Evolutionary conservation across 1,140 invertebrate species (phyloP).

Genomic region (Heterodera carotae): DNA sequence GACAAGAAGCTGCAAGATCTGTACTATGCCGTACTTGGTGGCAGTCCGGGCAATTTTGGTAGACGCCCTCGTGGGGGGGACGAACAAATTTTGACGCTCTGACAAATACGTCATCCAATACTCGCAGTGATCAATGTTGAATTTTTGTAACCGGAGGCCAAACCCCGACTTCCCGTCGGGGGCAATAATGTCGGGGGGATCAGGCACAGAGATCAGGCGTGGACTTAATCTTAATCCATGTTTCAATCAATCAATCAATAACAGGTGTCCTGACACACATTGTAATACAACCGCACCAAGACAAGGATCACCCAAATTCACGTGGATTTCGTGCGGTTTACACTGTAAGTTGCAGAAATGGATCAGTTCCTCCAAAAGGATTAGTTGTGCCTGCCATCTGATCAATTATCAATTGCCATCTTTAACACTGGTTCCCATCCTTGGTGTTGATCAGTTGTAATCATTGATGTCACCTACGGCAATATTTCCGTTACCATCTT

Average conservation of each 20-base stretch:
- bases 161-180: too few relatives aligned
- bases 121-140: too few relatives aligned
- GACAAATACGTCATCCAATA: neutral
- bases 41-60: slow-evolving; percentile 22
- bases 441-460: too few relatives aligned
- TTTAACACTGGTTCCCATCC: neutral
- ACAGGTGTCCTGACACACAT: slow-evolving; percentile 5
- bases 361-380: too few relatives aligned
- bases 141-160: too few relatives aligned
- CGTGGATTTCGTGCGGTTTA: neutral
- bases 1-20: neutral
- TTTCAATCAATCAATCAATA: neutral
- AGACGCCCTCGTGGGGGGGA: too few relatives aligned
- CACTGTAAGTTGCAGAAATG: neutral
- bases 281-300: neutral
- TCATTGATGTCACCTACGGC: too few relatives aligned
- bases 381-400: neutral
- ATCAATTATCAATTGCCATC: neutral
- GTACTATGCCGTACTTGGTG: slow-evolving; percentile 7
- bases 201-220: too few relatives aligned
- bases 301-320: slow-evolving; percentile 6
- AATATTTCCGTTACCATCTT: too few relatives aligned
- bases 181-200: too few relatives aligned
- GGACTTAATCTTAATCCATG: too few relatives aligned
- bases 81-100: too few relatives aligned